Conservation (phyloP, 2,113 vertebrate genomes). For the Pitta sordida region DNA sequence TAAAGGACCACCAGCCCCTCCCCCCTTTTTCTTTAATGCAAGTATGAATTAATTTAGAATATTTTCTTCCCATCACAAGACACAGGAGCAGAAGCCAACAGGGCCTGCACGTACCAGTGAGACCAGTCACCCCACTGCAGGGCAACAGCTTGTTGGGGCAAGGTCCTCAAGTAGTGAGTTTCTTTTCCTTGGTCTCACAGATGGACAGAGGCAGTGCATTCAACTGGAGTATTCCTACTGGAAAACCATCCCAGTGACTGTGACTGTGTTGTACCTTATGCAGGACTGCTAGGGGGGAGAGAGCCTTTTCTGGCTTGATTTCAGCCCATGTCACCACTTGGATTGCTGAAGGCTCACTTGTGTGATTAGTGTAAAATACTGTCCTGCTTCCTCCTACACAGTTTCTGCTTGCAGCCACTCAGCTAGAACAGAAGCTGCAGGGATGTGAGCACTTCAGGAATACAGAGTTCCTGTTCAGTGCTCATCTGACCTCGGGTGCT, state of each 20-base stretch:
- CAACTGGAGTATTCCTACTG: background rate
- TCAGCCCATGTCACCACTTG: fast-evolving
- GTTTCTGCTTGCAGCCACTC: background rate
- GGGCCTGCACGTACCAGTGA: background rate
- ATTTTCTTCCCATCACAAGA: background rate
- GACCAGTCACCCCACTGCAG: background rate
- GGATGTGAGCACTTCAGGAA: background rate
- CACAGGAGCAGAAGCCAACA: background rate
- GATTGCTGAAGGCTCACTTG: background rate
- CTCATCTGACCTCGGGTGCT: fast-evolving
- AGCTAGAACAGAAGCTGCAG: background rate
- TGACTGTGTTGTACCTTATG: background rate
- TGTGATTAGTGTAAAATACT: too few relatives aligned
- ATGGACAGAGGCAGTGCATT: background rate
- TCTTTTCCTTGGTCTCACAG: background rate
- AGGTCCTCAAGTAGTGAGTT: background rate
- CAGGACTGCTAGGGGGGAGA: background rate
- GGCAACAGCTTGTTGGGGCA: background rate
- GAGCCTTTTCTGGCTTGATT: background rate
- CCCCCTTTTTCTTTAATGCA: background rate
- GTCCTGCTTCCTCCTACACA: too few relatives aligned
- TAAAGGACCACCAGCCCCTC: background rate
- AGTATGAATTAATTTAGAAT: background rate
- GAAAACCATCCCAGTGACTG: background rate
- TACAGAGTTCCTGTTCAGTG: background rate